These are phyloP conservation scores for Campaea margaritaria DNA, from an alignment of 2,888 invertebrate species.

Conservation along the genomic window DNA sequence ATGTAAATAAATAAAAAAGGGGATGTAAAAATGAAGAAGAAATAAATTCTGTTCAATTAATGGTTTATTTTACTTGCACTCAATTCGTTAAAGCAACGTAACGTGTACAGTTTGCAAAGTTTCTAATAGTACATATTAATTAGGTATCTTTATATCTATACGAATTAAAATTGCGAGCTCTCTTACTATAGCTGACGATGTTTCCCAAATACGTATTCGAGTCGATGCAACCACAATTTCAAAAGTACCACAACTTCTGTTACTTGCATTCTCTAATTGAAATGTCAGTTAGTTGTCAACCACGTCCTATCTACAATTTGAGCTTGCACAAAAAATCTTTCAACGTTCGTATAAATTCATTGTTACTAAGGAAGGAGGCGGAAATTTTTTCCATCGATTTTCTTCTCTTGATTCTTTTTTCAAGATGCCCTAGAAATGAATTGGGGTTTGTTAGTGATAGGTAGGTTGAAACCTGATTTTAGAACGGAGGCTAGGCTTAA, in stretches of 20 bases:
- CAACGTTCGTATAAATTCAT: slow-evolving; percentile 6
- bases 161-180: no score
- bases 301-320: not conserved
- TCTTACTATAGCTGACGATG: no score
- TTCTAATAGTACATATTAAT: no score
- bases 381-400: slow-evolving; percentile 1
- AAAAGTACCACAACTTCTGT: not conserved
- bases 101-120: no score
- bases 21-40: slow-evolving; percentile 49
- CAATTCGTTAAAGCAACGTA: no score
- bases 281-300: slow-evolving; percentile 55
- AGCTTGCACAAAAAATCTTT: slow-evolving; percentile 10
- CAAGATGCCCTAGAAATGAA: no score
- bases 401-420: not conserved
- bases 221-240: not conserved
- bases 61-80: slow-evolving; percentile 39
- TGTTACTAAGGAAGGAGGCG: not conserved
- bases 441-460: no score
- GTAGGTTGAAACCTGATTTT: no score
- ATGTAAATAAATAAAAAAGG: slow-evolving; percentile 65
- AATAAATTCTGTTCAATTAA: slow-evolving; percentile 48
- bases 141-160: no score
- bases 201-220: no score
- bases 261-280: slow-evolving; percentile 51
- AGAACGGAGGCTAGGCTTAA: no score